Base-by-base conservation (phyloP, 2,888 invertebrate species). In the Esperia sulphurella region DNA sequence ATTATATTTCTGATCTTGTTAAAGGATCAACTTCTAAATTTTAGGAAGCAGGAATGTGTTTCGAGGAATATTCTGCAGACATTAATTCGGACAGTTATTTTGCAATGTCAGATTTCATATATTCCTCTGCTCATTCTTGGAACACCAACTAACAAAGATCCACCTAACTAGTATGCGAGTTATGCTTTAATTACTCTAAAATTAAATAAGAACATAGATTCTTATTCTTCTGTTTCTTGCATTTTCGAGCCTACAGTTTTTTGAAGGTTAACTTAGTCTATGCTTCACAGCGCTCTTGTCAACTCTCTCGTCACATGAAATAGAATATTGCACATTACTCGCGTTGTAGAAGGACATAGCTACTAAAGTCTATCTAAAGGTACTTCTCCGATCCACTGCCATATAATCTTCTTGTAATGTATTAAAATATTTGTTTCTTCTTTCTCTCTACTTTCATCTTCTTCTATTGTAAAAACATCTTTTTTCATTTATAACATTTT, bases 381-480 rank as follows among this genome's bases (percentile, higher is more conserved):
- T 57, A 46, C 51, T 68, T 65, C 14, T 56, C 57, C 56, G 53
- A 61, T 58, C 62, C 61, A 68, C 61, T 73, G 59, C 61, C 68
- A 68, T 71, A 65, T 10, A 31, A 31, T 68, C 72, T 80, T 83
- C 81, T 83, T 83, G 86, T 84, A 83, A 85, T 85, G 84, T 85
- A 69, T 83, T 83, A 83, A 83, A 83, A 81, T 80, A 71, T 67
- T 7, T 58, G 54, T 59, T 37, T 60, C 55, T 59, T 54, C 50
- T 57, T 59, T 54, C 49, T 55, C 53, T 51, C 37, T 44, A 47
- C 14, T 38, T 13, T 35, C 3, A n/a, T 29, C 48, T 50, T 54
- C 46, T 54, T 63, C 65, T 62, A 56, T 60, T 62, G 48, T 59
- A 67, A 53, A 48, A 58, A 49, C 55, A 59, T 61, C 61, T 51